phyloP scores from a whole-genome alignment of 1,140 invertebrate species.

The Hycleus phaleratus region DNA sequence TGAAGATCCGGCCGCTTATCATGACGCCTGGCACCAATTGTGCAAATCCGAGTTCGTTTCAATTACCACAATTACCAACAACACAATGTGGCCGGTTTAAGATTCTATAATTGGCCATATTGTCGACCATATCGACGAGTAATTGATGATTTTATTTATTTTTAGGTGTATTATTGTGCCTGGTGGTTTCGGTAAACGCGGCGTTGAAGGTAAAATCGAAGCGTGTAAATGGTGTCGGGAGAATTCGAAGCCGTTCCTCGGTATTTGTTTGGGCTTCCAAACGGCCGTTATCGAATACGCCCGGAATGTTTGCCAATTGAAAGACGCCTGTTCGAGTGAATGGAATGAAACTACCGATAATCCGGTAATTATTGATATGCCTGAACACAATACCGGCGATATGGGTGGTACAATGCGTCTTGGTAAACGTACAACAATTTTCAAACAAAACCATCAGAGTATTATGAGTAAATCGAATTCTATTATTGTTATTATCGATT shows the following conservation, averaged over 20 bases:
- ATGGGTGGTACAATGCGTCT: constrained; percentile 98
- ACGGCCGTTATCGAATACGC: constrained; percentile 95
- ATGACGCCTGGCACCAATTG: constrained; percentile 89
- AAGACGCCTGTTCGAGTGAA: constrained; percentile 84
- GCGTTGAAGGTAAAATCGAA: constrained; percentile 93
- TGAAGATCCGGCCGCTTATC: constrained; percentile 74
- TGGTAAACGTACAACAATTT: constrained; percentile 82
- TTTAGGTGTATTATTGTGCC: constrained; percentile 89
- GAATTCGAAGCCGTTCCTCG: constrained; percentile 85
- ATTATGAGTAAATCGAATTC: constrained; percentile 56
- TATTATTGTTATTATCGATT: background rate
- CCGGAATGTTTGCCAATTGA: constrained; percentile 72
- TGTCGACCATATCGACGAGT: too few relatives aligned
- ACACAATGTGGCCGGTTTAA: too few relatives aligned
- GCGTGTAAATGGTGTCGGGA: constrained; percentile 89
- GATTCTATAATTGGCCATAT: too few relatives aligned
- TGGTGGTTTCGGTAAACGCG: constrained; percentile 82
- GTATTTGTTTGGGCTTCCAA: constrained; percentile 95
- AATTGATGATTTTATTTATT: constrained; percentile 22
- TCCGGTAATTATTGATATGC: constrained; percentile 96
- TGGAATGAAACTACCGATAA: constrained; percentile 63
- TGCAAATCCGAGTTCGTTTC: constrained; percentile 70
- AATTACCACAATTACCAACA: too few relatives aligned
- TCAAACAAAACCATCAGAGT: constrained; percentile 50
- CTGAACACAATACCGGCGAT: constrained; percentile 87